Evolutionary conservation across 2,113 vertebrate genomes (phyloP).

Genomic region (Dasypus novemcinctus): DNA sequence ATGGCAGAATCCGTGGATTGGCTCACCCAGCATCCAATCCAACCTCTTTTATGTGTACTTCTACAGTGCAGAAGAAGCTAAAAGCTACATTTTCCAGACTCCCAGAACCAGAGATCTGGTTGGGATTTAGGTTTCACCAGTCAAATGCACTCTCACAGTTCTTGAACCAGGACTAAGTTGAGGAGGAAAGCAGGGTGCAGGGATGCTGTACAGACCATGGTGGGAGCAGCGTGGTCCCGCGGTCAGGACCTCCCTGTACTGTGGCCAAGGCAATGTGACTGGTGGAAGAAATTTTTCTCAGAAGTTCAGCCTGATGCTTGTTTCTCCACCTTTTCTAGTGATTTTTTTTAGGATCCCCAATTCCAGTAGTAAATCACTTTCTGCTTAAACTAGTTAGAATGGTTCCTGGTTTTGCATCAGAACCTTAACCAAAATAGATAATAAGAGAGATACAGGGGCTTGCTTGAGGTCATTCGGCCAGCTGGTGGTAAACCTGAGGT

Average conservation of each 20-base stretch:
- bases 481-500: neutral
- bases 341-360: neutral
- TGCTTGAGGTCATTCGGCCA: neutral
- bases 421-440: neutral
- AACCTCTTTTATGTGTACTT: neutral
- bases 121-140: neutral
- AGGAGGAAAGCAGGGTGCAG: neutral
- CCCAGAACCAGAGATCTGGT: neutral
- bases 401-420: neutral
- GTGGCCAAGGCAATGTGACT: neutral
- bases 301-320: neutral
- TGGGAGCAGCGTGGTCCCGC: neutral
- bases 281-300: neutral
- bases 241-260: neutral
- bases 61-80: neutral
- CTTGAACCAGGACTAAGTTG: neutral
- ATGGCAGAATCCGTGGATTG: neutral
- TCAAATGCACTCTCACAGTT: neutral
- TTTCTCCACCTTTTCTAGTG: neutral
- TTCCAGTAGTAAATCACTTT: neutral
- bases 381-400: neutral
- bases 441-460: neutral
- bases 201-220: rapidly evolving
- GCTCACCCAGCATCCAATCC: neutral
- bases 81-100: neutral